Evolutionary conservation across 2,797 vertebrate genomes (phyloP), one percentile per base, ranked within the genome.

Genomic region (Rhabdomys pumilio): DNA sequence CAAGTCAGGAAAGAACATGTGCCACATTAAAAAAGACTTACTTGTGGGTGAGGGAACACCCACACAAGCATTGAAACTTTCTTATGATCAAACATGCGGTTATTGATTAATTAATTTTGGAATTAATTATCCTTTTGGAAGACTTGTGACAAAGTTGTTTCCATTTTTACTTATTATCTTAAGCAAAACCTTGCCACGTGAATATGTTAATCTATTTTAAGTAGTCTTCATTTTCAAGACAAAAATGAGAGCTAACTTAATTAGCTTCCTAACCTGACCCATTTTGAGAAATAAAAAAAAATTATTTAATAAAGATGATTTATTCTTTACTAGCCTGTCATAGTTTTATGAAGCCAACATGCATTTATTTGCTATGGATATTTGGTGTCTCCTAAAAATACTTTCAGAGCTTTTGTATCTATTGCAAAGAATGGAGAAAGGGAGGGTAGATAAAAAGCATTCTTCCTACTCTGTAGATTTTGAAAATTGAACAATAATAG

Each of bases 51-150:
- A 86, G 79, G 59, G 41, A 91, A 73, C 10, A 86, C 55, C n/a
- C 50, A 91, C 34, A 82, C 12, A 84, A 41, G 34, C 4, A 53
- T 41, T 79, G 38, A 87, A 76, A 87, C 3, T 3, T 47, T 89
- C 15, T 80, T 87, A 55, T 73, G 13, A 95, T 81, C 20, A 91
- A 26, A 31, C 1, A 47, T 53, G 4, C 7, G 96, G 44, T 77
- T 76, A 89, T 72, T 84, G 94, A 91, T 89, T 69, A 79, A 34
- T n/a, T 85, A 26, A 81, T 19, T 91, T 89, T 85, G 20, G 82
- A 86, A 38, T 38, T 38, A 38, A 38, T 38, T 38, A 86, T 34
- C 92, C 13, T 26, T 24, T 47, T 81, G 24, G 26, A 85, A 34
- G n/a, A 20, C 10, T 85, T 19, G 1, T 88, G 17, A 94, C 41